A percentile compares a stretch with the other conserved stretches of the same genome.
Conservation (phyloP, 2,888 invertebrate genomes). For the Odontocerum albicorne region DNA sequence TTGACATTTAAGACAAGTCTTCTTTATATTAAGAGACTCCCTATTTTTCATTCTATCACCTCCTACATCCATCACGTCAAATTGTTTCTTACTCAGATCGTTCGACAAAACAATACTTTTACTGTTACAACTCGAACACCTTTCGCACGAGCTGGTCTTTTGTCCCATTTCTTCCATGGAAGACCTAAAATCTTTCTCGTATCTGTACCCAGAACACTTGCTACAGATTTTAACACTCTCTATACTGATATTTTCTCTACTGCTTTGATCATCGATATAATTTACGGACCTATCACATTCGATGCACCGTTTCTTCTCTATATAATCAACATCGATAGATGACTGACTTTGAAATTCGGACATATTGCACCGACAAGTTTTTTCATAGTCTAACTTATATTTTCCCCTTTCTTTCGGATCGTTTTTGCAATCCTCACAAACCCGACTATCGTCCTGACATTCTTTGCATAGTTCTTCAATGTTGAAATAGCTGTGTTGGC, state of each 20-base stretch:
- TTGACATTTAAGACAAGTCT: slow-evolving; percentile 54
- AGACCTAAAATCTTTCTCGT: slow-evolving; percentile 1
- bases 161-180: slow-evolving; percentile 5
- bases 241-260: slow-evolving; percentile 6
- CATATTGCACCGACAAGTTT: slow-evolving; percentile 8
- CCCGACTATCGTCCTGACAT: slow-evolving; percentile 6
- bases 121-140: slow-evolving; percentile 5
- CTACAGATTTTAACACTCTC: not conserved
- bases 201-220: not conserved
- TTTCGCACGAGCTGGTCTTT: slow-evolving; percentile 2
- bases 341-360: slow-evolving; percentile 27
- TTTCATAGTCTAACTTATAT: slow-evolving; percentile 49
- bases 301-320: slow-evolving; percentile 44
- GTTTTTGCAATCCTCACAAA: slow-evolving; percentile 15
- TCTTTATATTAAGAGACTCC: slow-evolving; percentile 49
- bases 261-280: slow-evolving; percentile 47
- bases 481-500: slow-evolving; percentile 19
- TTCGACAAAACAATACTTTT: slow-evolving; percentile 7
- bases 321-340: slow-evolving; percentile 15
- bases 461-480: slow-evolving; percentile 21
- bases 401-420: slow-evolving; percentile 40
- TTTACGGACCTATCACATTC: slow-evolving; percentile 53
- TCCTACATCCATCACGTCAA: slow-evolving; percentile 19
- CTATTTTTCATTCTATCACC: slow-evolving; percentile 46
- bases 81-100: slow-evolving; percentile 23